phyloP scores from a whole-genome alignment of 1,140 invertebrate genomes.

The Plutomurus gul region DNA sequence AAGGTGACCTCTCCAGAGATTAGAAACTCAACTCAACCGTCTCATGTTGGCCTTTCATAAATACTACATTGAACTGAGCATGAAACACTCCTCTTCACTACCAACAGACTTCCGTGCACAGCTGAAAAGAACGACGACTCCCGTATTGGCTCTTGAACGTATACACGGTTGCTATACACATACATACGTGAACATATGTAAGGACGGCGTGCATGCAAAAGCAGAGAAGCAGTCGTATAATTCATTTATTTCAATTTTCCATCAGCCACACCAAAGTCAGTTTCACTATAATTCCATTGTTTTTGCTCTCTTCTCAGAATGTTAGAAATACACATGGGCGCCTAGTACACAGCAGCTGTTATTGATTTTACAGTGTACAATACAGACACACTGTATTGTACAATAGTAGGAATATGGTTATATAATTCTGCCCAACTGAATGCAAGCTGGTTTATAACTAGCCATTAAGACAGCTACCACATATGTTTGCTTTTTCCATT shows the following conservation, averaged over 20 bases:
- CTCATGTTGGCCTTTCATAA: neutral
- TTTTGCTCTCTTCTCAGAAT: neutral
- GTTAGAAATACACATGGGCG: neutral
- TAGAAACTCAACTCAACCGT: neutral
- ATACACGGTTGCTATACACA: too few relatives aligned
- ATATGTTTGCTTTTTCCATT: too few relatives aligned
- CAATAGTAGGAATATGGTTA: too few relatives aligned
- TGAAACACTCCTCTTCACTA: neutral
- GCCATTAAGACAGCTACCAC: too few relatives aligned
- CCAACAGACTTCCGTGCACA: neutral
- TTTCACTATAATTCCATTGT: neutral
- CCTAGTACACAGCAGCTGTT: neutral
- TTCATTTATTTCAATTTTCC: slow-evolving; percentile 30
- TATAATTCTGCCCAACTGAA: too few relatives aligned
- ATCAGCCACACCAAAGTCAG: neutral
- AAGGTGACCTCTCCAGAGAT: neutral
- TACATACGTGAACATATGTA: neutral
- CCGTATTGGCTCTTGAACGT: too few relatives aligned
- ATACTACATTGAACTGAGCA: neutral
- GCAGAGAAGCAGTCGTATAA: neutral
- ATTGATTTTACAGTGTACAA: too few relatives aligned
- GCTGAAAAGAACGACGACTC: neutral
- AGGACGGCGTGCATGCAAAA: neutral
- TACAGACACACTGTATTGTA: too few relatives aligned
- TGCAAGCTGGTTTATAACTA: too few relatives aligned